phyloP scores from a whole-genome alignment of 1,140 invertebrate species.

The Trichoplusia ni region DNA sequence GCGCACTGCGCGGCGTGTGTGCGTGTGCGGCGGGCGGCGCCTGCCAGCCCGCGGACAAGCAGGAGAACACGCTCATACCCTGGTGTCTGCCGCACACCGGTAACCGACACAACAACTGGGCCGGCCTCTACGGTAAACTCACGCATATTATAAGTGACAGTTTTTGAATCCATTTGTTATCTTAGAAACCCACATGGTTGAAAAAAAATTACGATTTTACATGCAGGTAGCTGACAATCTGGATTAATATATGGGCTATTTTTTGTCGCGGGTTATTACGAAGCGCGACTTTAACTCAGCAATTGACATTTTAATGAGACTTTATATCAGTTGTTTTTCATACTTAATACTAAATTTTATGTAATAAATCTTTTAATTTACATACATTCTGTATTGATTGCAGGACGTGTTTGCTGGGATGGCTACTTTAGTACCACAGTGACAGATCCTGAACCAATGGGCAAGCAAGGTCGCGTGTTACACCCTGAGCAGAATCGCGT shows the following conservation, averaged over 20 bases:
- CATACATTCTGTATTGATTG: neutral
- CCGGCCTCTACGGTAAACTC: constrained; percentile 83
- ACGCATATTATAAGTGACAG: neutral
- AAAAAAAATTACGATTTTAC: too few relatives aligned
- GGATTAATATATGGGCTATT: too few relatives aligned
- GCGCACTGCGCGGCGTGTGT: constrained; percentile 89
- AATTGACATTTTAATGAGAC: too few relatives aligned
- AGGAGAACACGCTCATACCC: constrained; percentile 93
- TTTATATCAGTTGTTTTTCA: too few relatives aligned
- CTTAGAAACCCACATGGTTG: too few relatives aligned
- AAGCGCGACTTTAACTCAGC: too few relatives aligned
- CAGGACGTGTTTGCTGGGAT: constrained; percentile 90
- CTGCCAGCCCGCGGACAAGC: constrained; percentile 89
- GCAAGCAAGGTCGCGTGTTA: constrained; percentile 91
- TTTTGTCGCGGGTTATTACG: too few relatives aligned
- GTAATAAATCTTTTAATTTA: too few relatives aligned
- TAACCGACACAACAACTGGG: constrained; percentile 94
- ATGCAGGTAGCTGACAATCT: too few relatives aligned
- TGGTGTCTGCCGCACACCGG: constrained; percentile 96
- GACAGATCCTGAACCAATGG: constrained; percentile 96
- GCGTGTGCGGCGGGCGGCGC: constrained; percentile 85
- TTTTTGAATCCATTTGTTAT: too few relatives aligned
- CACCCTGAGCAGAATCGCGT: constrained; percentile 92
- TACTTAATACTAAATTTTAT: too few relatives aligned
- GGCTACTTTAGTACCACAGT: constrained; percentile 93